Evolutionary conservation across 2,888 invertebrate species (phyloP).

Genomic region (Drosophila kuntzei): DNA sequence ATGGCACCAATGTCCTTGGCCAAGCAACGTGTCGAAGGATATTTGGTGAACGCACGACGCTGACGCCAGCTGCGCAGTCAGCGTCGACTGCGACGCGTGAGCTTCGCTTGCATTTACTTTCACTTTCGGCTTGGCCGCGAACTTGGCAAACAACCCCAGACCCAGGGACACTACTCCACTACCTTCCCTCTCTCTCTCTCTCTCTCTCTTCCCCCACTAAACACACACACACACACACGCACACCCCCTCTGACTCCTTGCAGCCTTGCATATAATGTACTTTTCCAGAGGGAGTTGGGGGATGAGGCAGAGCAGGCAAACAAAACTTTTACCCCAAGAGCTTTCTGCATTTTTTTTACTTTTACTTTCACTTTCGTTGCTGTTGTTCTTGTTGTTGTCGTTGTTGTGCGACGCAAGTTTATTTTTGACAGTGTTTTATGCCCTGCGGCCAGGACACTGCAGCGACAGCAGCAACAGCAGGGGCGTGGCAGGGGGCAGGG

Average conservation of each 20-base stretch:
- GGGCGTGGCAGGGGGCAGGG: neutral
- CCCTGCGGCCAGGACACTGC: slow-evolving; percentile 73
- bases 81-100: slow-evolving; percentile 42
- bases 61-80: slow-evolving; percentile 30
- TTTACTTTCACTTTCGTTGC: slow-evolving; percentile 34
- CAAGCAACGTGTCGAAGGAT: slow-evolving; percentile 82
- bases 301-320: slow-evolving; percentile 32
- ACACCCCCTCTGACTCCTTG: slow-evolving; percentile 19
- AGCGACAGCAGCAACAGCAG: slow-evolving; percentile 41
- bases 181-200: neutral
- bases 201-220: neutral
- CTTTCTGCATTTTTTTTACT: slow-evolving; percentile 81
- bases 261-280: slow-evolving; percentile 80
- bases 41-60: slow-evolving; percentile 56
- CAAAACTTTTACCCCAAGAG: slow-evolving; percentile 75
- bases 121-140: slow-evolving; percentile 70
- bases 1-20: slow-evolving; percentile 85
- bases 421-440: slow-evolving; percentile 78
- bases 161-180: slow-evolving; percentile 16
- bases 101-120: slow-evolving; percentile 77
- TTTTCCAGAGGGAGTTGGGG: slow-evolving; percentile 17
- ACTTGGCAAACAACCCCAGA: slow-evolving; percentile 67
- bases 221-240: slow-evolving; percentile 1
- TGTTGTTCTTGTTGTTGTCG: slow-evolving; percentile 3
- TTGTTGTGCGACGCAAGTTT: slow-evolving; percentile 64